Base-by-base conservation (phyloP, 2,113 vertebrate genomes). In the Gasterosteus nipponicus region DNA sequence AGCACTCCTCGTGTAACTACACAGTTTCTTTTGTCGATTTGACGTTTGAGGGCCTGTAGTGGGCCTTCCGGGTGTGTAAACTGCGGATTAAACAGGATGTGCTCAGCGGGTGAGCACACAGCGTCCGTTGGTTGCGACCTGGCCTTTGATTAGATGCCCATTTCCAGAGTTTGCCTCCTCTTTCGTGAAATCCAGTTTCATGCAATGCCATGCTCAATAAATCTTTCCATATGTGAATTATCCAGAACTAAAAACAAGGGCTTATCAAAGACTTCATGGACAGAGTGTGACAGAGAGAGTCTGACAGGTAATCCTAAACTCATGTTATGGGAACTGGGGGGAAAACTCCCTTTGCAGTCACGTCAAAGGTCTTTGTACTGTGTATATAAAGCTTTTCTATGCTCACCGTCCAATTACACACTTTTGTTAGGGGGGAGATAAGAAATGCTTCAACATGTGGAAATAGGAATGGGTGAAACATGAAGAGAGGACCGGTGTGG, bases 181-280 rank as follows among this genome's bases (percentile, higher is more conserved):
- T 89, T 86, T 80, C 82, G 61, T 59, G 80, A 92, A 92, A 92
- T 91, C 82, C 84, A 70, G 62, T 83, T 87, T 80, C 78, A 82
- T 83, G 80, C 85, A 86, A 89, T 86, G 80, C 86, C 80, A 82
- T 89, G 82, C 86, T 87, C 84, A 81, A 92, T 85, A 85, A 86
- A 88, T 72, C 66, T 75, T 87, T 87, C 86, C 91, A 88, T 78
- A 86, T 92, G 91, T 89, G 82, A 41, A 62, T 89, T 88, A 89
- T 91, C 80, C 87, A 85, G 72, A 86, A 86, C 76, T 84, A 73
- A 88, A 91, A 84, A 88, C 81, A 86, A 49, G 1, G 75, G 86
- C 81, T 91, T 89, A 89, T 89, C 85, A 91, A 81, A 88, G 81
- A 84, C 82, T 88, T 66, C 18, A 62, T 60, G 74, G 78, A 83